Percentiles rank a stretch among this genome's conserved stretches.
Conservation (phyloP, 2,113 vertebrate genomes). For the Macroglossus sobrinus region DNA sequence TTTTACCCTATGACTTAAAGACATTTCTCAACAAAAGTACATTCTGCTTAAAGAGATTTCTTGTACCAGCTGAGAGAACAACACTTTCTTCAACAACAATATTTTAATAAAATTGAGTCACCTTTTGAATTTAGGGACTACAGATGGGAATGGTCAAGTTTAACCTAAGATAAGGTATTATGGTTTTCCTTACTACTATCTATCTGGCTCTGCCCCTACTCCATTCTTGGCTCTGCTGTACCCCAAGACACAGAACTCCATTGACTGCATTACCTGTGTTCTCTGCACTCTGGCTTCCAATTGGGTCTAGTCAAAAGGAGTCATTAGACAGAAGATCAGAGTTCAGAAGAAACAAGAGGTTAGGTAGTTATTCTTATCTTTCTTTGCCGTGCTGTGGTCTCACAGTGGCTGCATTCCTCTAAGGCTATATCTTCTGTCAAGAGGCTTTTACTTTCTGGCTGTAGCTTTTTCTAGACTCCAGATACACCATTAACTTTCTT, state of each 20-base stretch:
- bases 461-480: not conserved
- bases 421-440: not conserved
- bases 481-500: not conserved
- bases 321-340: not conserved
- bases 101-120: not conserved
- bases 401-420: not conserved
- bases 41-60: not conserved
- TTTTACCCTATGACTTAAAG: not conserved
- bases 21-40: not conserved
- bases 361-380: not conserved
- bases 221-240: not conserved
- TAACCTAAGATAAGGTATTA: not conserved
- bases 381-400: not conserved
- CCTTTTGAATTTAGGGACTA: not conserved
- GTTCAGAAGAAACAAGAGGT: not conserved
- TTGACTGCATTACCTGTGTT: not conserved
- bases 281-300: not conserved
- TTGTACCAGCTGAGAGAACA: not conserved
- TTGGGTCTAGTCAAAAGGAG: not conserved
- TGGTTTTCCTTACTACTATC: not conserved
- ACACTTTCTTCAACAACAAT: not conserved
- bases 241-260: not conserved
- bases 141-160: not conserved
- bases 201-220: too few relatives aligned
- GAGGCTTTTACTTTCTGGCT: fast-evolving